Base-by-base conservation (phyloP, 2,888 invertebrate genomes). In the Arctia plantaginis region DNA sequence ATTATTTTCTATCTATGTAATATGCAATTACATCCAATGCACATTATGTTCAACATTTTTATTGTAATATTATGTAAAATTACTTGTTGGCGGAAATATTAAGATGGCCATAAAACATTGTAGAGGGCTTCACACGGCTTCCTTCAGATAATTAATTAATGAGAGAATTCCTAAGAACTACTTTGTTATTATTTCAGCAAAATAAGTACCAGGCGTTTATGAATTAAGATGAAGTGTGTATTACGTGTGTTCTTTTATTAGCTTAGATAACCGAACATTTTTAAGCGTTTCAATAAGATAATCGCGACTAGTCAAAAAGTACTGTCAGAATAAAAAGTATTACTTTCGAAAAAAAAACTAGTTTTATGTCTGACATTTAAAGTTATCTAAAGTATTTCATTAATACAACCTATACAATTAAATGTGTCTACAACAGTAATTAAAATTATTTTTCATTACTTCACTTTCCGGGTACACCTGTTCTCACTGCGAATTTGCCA, bases 141-240 rank as follows among this genome's bases (percentile, higher is more conserved):
- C 51, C n/a, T 10, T n/a, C n/a, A n/a, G 51, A 55, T 23, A 20
- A 47, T 47, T 47, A 47, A 47, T 47, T 47, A 51, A 55, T n/a
- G 12, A n/a, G 51, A 55, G 8, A 55, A 55, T 55, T n/a, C 23
- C 12, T 6, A 35, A 10, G 51, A 7, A 20, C 23, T 0, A n/a
- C n/a, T 23, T 2, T n/a, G 10, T 55, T 23, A 55, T 55, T 55
- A 55, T n/a, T 55, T 66, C 39, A 27, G 18, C 27, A 66, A n/a
- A 13, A 18, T 15, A 74, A 76, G 66, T 86, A 87, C 81, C 72
- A 86, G 84, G 84, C 59, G 18, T 77, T 23, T 80, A 86, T 75
- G 79, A 80, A 66, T 6, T 55, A 33, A 41, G 62, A 27, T 44
- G 70, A 64, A 12, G n/a, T 68, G n/a, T 66, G 15, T 66, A 66